phyloP scores from a whole-genome alignment of 1,140 invertebrate species.

The Pemphigus obesinymphae region DNA sequence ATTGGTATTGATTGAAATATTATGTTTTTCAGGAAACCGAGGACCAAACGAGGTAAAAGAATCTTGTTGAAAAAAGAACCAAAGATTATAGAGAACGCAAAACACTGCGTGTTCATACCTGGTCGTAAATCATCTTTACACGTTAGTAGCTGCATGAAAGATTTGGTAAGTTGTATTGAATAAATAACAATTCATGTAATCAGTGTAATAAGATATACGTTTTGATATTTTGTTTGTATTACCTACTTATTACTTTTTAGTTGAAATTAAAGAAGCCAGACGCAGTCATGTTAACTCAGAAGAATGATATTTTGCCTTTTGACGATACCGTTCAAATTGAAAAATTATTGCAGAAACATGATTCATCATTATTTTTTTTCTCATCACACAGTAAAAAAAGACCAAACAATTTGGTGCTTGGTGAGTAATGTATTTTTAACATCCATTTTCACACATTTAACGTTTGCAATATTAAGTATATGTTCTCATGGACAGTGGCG shows the following conservation, averaged over 20 bases:
- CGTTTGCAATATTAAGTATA: too few species aligned
- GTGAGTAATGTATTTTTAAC: constrained; percentile 50
- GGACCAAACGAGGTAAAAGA: constrained; percentile 81
- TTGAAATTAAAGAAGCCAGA: constrained; percentile 82
- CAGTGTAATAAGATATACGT: too few species aligned
- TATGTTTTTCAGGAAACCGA: constrained; percentile 54
- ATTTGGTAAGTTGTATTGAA: constrained; percentile 62
- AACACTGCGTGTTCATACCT: constrained; percentile 78
- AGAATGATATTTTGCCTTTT: constrained; percentile 81
- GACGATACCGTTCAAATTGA: constrained; percentile 79
- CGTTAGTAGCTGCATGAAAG: constrained; percentile 73
- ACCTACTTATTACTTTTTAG: too few species aligned
- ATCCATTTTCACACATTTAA: too few species aligned
- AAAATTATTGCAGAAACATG: constrained; percentile 77
- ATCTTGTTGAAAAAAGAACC: constrained; percentile 75
- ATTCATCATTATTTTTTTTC: constrained; percentile 84
- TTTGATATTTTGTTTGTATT: too few species aligned
- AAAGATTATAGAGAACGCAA: constrained; percentile 82
- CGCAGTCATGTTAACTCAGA: constrained; percentile 67
- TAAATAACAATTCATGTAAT: neutral
- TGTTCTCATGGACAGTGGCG: too few species aligned
- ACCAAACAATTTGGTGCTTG: constrained; percentile 86
- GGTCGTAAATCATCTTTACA: constrained; percentile 77
- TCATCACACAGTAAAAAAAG: constrained; percentile 90
- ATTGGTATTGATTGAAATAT: neutral